Evolutionary conservation across 23 tunicate genomes (phyloP).

Genomic region (Corella eumyota): DNA sequence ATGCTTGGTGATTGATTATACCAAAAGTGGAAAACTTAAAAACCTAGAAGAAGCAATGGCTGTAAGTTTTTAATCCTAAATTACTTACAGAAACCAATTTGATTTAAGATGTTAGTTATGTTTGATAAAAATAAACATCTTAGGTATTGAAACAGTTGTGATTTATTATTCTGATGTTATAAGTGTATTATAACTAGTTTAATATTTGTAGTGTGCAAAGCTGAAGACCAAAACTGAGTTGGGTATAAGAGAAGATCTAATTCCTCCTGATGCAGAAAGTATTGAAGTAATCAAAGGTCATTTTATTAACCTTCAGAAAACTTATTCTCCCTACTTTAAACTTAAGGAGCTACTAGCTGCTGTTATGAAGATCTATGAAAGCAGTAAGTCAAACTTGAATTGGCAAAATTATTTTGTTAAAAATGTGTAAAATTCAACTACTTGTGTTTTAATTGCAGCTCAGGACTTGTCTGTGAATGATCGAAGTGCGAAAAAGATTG

Average conservation of each 20-base stretch:
- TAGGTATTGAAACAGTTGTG: no score
- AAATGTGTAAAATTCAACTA: background rate
- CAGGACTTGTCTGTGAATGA: conserved; percentile 40
- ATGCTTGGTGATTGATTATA: conserved; percentile 57
- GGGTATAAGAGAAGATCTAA: conserved; percentile 55
- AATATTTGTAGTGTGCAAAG: conserved; percentile 41
- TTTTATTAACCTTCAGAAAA: conserved; percentile 48
- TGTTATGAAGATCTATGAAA: conserved; percentile 77
- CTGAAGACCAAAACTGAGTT: conserved; percentile 48
- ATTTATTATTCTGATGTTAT: no score
- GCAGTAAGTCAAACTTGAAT: conserved; percentile 72
- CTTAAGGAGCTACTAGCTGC: conserved; percentile 80
- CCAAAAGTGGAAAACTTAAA: conserved; percentile 47
- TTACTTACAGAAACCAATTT: background rate
- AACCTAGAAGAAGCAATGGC: conserved; percentile 49
- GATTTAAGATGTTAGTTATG: no score
- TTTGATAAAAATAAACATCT: no score
- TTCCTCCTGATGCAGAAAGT: conserved; percentile 65
- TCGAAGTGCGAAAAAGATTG: conserved; percentile 63
- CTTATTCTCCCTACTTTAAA: conserved; percentile 87
- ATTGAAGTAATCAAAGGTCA: conserved; percentile 40
- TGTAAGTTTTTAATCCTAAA: conserved; percentile 23
- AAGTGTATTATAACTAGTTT: no score
- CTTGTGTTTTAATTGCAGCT: conserved; percentile 19
- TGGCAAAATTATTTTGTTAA: no score